Evolutionary conservation across 1,140 invertebrate genomes (phyloP), one percentile per base, ranked within the genome.

Genomic region (Drosophila cardini): DNA sequence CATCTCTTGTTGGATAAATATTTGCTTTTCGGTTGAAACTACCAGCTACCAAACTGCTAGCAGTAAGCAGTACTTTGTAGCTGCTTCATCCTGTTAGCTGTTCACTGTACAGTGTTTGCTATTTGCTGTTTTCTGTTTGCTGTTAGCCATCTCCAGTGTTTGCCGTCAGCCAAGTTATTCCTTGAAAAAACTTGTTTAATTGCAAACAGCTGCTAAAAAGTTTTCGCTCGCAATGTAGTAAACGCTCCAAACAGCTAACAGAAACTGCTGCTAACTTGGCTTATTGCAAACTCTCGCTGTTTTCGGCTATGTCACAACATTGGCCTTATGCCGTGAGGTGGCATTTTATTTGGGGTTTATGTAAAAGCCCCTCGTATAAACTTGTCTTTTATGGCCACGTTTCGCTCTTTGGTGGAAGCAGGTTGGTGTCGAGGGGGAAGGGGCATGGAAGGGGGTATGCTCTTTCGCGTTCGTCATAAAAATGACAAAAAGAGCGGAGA

Each of bases 261-360:
- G 16, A 34, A 38, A 40, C 53, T 40, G 10, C 34, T 45, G 60
- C 52, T 40, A 70, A 70, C 65, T 67, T 72, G 52, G 63, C 63
- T 69, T 48, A 55, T 61, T 48, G 18, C 56, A 40, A 40, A 45
- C 57, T 42, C 43, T 52, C 11, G 26, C 57, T 62, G 48, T 78
- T 42, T 58, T 34, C 36, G 13, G 2, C 52, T 40, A 55, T 57
- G 45, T 57, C 70, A 52, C 55, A 69, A 52, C 70, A 82, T 82
- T 80, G 73, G 78, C 78, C 78, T 86, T 87, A 73, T 69, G 67
- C 56, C 63, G 63, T 76, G 80, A 71, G 76, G 65, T 72, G 76
- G 77, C 75, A 69, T 80, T 80, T 85, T 85, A 80, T 85, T 85
- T 77, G 63, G 74, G 48, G 58, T 85, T 84, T 85, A 80, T 77